Base-by-base conservation (phyloP, 2,113 vertebrate species). In the Microtus montanus region DNA sequence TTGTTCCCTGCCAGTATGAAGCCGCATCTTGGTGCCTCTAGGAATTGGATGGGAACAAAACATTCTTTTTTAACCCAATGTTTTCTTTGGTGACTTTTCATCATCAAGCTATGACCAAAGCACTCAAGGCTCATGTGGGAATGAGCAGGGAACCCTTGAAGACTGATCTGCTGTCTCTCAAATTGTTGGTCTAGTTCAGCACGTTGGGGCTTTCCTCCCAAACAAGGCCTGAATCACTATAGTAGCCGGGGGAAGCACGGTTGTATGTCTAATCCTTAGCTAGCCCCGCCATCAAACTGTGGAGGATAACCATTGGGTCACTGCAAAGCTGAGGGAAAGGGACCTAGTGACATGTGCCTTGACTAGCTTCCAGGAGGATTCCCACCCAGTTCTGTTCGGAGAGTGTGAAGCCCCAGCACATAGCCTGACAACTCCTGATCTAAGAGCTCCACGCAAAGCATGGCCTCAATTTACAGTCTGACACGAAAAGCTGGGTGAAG, bases 41-140 rank as follows among this genome's bases (percentile, higher is more conserved):
- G 92, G 73, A 95, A 96, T 19, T 79, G 63, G 44, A 93, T 63
- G 30, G 92, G 96, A 92, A 75, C 90, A 95, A 83, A 92, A 35
- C 75, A 41, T 87, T 86, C 49, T 19, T 87, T 89, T 26, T 58
- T 74, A 87, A 89, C 24, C 85, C 44, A 33, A 13, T 84, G 47
- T 90, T 97, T 96, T 73, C 75, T 77, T 70, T 3, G 2, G 68
- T 44, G 63, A 7, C 30, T 78, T 89, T 73, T 68, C 35, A 41
- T 54, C 38, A 3, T 44, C 11, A 1, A 86, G 79, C 79, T 17
- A 14, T 41, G 44, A 11, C 2, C 86, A 68, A 28, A 52, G 89
- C 58, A 70, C 33, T 73, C 38, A 10, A 49, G 11, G 49, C 64
- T 44, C 66, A 35, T 38, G 64, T 82, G 92, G 28, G 73, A 89